Evolutionary conservation across 1,140 invertebrate genomes (phyloP).

Genomic region (Cydia splendana): DNA sequence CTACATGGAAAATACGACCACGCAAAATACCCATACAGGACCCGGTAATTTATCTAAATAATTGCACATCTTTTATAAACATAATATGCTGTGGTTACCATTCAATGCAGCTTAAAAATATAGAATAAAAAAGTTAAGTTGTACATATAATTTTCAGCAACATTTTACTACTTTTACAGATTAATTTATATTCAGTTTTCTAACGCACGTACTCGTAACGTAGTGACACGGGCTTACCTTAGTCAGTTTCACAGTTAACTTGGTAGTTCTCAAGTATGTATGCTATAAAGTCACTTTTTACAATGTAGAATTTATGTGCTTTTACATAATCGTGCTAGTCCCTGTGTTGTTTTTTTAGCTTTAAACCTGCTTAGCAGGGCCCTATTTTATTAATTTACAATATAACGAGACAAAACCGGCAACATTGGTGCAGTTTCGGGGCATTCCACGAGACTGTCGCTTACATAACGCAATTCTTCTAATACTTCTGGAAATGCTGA

Average conservation of each 20-base stretch:
- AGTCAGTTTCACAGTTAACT: not conserved
- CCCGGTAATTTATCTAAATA: no score
- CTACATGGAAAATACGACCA: no score
- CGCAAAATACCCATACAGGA: no score
- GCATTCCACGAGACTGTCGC: no score
- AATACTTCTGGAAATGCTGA: no score
- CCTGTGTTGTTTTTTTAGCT: not conserved
- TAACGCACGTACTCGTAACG: not conserved
- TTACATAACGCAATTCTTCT: no score
- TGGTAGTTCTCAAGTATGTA: not conserved
- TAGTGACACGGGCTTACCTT: not conserved
- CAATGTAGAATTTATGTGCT: not conserved
- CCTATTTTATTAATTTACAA: not conserved
- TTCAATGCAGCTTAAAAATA: no score
- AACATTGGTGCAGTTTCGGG: not conserved
- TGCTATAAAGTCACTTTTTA: not conserved
- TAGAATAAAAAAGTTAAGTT: no score
- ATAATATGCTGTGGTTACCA: no score
- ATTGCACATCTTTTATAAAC: no score
- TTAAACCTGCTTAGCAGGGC: not conserved
- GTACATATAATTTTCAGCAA: not conserved
- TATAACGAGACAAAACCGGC: not conserved
- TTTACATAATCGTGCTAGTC: constrained; percentile 9
- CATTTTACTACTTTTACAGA: not conserved
- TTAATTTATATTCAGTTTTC: no score